These are phyloP conservation scores for Drosophila nigricruria DNA, from an alignment of 2,888 invertebrate species.

Conservation along the genomic window DNA sequence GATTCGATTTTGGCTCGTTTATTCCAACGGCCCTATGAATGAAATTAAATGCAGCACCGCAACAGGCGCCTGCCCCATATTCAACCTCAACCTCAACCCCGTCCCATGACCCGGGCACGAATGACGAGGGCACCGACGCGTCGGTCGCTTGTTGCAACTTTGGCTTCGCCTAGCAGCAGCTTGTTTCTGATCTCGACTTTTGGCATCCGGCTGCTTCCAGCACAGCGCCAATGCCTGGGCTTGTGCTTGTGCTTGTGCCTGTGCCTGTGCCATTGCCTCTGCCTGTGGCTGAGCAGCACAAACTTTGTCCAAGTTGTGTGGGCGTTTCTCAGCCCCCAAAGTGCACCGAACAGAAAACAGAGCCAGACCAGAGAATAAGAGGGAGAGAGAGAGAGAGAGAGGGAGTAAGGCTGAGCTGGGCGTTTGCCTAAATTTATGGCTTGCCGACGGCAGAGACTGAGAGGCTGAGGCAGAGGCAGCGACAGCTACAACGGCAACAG, in stretches of 20 bases:
- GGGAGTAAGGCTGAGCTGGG: not conserved
- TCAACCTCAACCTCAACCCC: slow-evolving; percentile 15
- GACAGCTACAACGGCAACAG: slow-evolving; percentile 46
- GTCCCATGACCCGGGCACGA: slow-evolving; percentile 21
- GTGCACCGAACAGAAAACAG: slow-evolving; percentile 5
- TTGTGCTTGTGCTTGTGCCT: slow-evolving; percentile 1
- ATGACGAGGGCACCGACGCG: slow-evolving; percentile 19
- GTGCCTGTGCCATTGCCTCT: slow-evolving; percentile 22
- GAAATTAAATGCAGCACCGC: slow-evolving; percentile 69
- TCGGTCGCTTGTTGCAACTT: slow-evolving; percentile 62
- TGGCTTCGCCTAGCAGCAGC: slow-evolving; percentile 56
- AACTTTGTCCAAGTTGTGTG: slow-evolving; percentile 49
- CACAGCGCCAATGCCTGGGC: slow-evolving; percentile 23
- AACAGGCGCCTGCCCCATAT: slow-evolving; percentile 49
- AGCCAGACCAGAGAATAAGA: not conserved
- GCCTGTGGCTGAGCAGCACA: slow-evolving; percentile 40
- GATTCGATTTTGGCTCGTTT: slow-evolving; percentile 62
- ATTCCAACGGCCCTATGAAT: slow-evolving; percentile 52
- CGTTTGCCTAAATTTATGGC: slow-evolving; percentile 16
- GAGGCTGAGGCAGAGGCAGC: slow-evolving; percentile 25
- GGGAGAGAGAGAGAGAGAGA: too few relatives aligned
- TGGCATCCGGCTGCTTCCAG: slow-evolving; percentile 56
- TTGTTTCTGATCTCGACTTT: slow-evolving; percentile 72
- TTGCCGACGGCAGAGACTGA: slow-evolving; percentile 4
- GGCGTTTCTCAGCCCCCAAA: slow-evolving; percentile 32